phyloP scores from a whole-genome alignment of 2,888 invertebrate genomes.

The Drosophila cracens region DNA sequence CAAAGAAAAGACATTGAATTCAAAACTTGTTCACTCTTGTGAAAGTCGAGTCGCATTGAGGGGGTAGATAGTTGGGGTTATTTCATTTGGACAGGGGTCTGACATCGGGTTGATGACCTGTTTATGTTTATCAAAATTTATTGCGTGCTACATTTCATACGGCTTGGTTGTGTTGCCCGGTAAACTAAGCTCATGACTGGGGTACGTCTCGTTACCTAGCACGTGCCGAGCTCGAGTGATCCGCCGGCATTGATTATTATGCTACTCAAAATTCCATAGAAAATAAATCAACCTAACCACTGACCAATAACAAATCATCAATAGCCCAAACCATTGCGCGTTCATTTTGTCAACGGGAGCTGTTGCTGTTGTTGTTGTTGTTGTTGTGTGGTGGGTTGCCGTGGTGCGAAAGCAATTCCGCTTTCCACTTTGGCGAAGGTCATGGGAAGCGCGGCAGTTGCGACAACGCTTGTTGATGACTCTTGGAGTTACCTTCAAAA shows the following conservation, averaged over 20 bases:
- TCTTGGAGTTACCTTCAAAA: conserved; percentile 42
- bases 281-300: conserved; percentile 65
- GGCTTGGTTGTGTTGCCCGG: conserved; percentile 9
- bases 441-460: conserved; percentile 81
- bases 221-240: conserved; percentile 35
- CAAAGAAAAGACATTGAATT: conserved; percentile 65
- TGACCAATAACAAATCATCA: conserved; percentile 64
- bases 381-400: conserved; percentile 53
- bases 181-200: conserved; percentile 37
- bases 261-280: conserved; percentile 62
- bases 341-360: conserved; percentile 9
- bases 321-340: conserved; percentile 27
- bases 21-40: conserved; percentile 34
- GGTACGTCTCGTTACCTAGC: conserved; percentile 39
- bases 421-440: conserved; percentile 74
- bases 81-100: conserved; percentile 12
- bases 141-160: conserved; percentile 53
- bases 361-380: background rate
- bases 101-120: conserved; percentile 65
- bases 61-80: background rate
- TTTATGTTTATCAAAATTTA: conserved; percentile 62
- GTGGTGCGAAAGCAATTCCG: conserved; percentile 57
- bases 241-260: conserved; percentile 37
- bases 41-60: background rate
- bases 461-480: conserved; percentile 23